Evolutionary conservation across 1,140 invertebrate genomes (phyloP), one percentile per base, ranked within the genome.

Genomic region (Drosophila sp.): DNA sequence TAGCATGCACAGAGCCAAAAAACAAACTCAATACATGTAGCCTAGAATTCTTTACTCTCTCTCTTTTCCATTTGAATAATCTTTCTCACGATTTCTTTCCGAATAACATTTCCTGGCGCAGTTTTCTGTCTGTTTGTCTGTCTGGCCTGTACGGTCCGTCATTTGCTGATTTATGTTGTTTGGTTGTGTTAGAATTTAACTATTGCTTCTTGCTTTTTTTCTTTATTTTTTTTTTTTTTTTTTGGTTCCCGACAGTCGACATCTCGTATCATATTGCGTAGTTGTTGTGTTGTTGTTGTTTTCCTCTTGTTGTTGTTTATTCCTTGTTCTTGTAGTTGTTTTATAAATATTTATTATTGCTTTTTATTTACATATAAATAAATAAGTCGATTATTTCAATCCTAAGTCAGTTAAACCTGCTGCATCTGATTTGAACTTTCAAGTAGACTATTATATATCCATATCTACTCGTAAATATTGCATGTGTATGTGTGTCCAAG

Each of bases 311-410:
- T 32, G 4, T 67, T 61, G 8, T 27, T 53, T 9, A 25, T 53
- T 32, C 58, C 53, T 78, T 72, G 25, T 62, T 73, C 57, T 27
- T 69, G 18, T 63, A 61, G 58, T 14, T 63, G 51, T 53, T 78
- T 36, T 38, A 53, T 57, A 45, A 34, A 43, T 64, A 69, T 53
- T 69, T 69, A 69, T 69, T 69, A 69, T 69, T 69, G 57, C 16
- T 69, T 69, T 59, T 53, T 61, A 21, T 48, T 51, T 51, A 48
- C 27, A 69, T 51, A 53, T 43, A 40, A 25, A 36, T 36, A 64
- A 13, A 40, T 29, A 65, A 21, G 41, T 57, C 27, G 54, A 48
- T 50, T 25, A 61, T 58, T 58, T 34, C 32, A 32, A 13, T 32
- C 46, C 32, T 50, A 8, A 4, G 21, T 54, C 64, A 36, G 27